These are phyloP conservation scores for Oophaga pumilio DNA, from an alignment of 2,113 vertebrate genomes.

Conservation along the genomic window DNA sequence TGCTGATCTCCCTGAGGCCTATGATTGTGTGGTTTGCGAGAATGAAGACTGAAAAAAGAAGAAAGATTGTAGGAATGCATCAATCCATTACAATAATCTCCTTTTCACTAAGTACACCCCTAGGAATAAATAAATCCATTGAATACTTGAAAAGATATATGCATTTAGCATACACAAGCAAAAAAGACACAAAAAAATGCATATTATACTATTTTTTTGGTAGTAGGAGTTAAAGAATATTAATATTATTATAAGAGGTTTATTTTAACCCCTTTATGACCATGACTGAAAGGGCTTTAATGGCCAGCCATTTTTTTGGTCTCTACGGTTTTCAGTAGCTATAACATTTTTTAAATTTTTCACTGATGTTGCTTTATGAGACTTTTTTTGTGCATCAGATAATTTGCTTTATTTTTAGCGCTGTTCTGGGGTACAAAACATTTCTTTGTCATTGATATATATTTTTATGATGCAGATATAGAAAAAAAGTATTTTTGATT, in stretches of 20 bases:
- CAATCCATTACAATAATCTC: slow-evolving; percentile 50
- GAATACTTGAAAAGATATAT: slow-evolving; percentile 38
- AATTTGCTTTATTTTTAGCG: too few species aligned
- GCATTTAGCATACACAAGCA: neutral
- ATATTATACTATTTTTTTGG: neutral
- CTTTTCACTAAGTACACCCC: slow-evolving; percentile 44
- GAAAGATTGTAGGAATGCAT: slow-evolving; percentile 45
- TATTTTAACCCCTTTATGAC: neutral
- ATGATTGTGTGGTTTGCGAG: slow-evolving; percentile 25
- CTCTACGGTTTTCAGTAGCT: too few species aligned
- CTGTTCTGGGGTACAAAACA: too few species aligned
- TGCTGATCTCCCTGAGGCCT: slow-evolving; percentile 30
- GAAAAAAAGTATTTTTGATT: too few species aligned
- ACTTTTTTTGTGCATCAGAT: too few species aligned
- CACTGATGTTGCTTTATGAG: too few species aligned
- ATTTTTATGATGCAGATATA: too few species aligned
- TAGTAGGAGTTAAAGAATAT: neutral
- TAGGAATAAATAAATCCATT: slow-evolving; percentile 33
- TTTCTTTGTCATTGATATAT: too few species aligned
- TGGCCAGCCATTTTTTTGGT: too few species aligned
- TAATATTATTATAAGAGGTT: neutral
- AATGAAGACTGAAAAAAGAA: slow-evolving; percentile 33
- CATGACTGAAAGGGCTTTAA: too few species aligned
- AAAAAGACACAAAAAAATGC: neutral
- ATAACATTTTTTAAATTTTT: too few species aligned